Base-by-base conservation (phyloP, 2,888 invertebrate genomes). In the Xylocampa areola region DNA sequence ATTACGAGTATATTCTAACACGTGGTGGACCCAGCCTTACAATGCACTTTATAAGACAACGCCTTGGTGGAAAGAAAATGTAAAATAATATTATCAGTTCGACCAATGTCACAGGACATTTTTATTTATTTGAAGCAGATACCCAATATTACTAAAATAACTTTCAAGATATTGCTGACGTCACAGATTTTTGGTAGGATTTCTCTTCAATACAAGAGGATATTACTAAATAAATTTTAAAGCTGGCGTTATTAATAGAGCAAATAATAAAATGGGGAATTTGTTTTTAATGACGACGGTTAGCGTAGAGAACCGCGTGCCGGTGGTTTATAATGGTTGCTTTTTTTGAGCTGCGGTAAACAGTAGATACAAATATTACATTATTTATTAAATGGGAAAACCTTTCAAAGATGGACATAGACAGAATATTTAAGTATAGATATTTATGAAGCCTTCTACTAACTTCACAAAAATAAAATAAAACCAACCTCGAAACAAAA, bases 61-160 rank as follows among this genome's bases (percentile, higher is more conserved):
- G 43, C 21, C 11, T 5, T 17, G 8, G 6, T 23, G 27, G 25
- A 47, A 59, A 68, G 41, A 64, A 71, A 65, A 57, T 53, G 59
- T 65, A 65, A 60, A 71, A 54, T 45, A 60, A 59, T 57, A 41
- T 52, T 60, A 62, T 68, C 53, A 30, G 43, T 29, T 48, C 50
- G 29, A 43, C 13, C 47, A 48, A 44, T 45, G 47, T 48, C 49
- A 35, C 25, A 30, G 13, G 1, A n/a, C 29, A 14, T 54, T 55
- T 61, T 66, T 55, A 27, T 17, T 4, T 37, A 2, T 29, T 40
- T 16, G 6, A 49, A 6, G 16, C 8, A 8, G 32, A 43, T 53
- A 35, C 11, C 17, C 27, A 4, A 39, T 29, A 47, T 33, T 25
- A 14, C 19, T 41, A 11, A 47, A 66, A 41, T 48, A 43, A 55